These are phyloP conservation scores for Collichthys lucidus DNA, from an alignment of 2,113 vertebrate species.

Conservation along the genomic window DNA sequence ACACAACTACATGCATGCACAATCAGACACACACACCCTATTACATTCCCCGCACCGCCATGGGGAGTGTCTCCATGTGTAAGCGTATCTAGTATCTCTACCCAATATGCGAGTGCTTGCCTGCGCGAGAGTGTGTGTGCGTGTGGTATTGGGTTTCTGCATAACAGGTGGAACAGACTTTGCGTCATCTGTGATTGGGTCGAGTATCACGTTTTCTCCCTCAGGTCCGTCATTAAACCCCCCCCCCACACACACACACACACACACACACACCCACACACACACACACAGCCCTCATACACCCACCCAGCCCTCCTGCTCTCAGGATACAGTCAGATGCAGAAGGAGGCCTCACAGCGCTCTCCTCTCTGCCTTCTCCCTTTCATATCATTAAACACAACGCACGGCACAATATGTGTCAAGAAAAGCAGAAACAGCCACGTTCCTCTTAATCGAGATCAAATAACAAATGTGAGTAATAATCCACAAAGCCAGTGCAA, in stretches of 20 bases:
- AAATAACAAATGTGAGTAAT: constrained; percentile 5
- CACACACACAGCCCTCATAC: not conserved
- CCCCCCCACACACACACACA: not conserved
- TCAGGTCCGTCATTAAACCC: constrained; percentile 51
- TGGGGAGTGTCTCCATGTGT: constrained; percentile 44
- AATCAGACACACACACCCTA: constrained; percentile 11
- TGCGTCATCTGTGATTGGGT: constrained; percentile 71
- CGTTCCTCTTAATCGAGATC: not conserved
- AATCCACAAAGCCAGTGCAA: not conserved
- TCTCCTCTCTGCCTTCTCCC: not conserved
- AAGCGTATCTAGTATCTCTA: constrained; percentile 45
- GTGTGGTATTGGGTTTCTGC: constrained; percentile 73
- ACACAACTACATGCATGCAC: not conserved
- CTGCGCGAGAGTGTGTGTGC: constrained; percentile 24
- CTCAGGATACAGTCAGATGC: not conserved
- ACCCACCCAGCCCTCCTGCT: constrained; percentile 9
- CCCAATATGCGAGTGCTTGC: constrained; percentile 5
- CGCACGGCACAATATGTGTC: not conserved
- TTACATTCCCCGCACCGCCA: constrained; percentile 25
- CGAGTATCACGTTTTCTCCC: constrained; percentile 66
- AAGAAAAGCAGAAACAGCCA: not conserved
- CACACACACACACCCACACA: no score
- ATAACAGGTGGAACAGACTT: constrained; percentile 79
- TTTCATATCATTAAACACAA: not conserved
- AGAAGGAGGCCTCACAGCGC: not conserved